A percentile compares a stretch with the other conserved stretches of the same genome.
Evolutionary conservation across 2,888 invertebrate species (phyloP).

Genomic region (Apamea crenata): DNA sequence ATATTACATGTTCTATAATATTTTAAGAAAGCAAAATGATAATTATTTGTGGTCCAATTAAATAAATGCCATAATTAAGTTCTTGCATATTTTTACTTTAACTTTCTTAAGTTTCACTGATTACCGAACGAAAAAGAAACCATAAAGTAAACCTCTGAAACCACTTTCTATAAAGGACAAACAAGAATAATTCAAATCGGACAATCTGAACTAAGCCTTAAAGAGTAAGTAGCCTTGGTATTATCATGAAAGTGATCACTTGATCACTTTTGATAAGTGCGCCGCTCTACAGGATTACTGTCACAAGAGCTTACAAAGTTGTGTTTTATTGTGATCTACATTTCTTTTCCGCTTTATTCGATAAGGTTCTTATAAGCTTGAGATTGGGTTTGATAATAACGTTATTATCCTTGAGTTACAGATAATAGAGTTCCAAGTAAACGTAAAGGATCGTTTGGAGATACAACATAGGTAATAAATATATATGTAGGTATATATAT

Average conservation of each 20-base stretch:
- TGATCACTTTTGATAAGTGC: slow-evolving; percentile 64
- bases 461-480: not conserved
- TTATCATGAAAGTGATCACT: slow-evolving; percentile 57
- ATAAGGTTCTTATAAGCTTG: slow-evolving; percentile 39
- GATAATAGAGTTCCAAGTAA: not conserved
- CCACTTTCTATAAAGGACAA: slow-evolving; percentile 1
- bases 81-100: not conserved
- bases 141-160: not conserved
- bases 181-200: slow-evolving; percentile 30
- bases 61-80: too few species aligned
- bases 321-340: slow-evolving; percentile 61
- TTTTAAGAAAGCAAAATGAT: too few species aligned
- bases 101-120: not conserved
- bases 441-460: not conserved
- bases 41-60: too few species aligned
- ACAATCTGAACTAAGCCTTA: slow-evolving; percentile 35
- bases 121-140: not conserved
- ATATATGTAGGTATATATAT: too few species aligned
- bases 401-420: not conserved
- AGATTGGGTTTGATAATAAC: slow-evolving; percentile 36
- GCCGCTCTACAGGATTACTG: slow-evolving; percentile 54
- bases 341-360: slow-evolving; percentile 56
- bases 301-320: slow-evolving; percentile 57
- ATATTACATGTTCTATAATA: too few species aligned
- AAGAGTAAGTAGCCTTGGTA: slow-evolving; percentile 15